Percentiles rank a stretch among this genome's conserved stretches.
Conservation (phyloP, 2,888 invertebrate species). For the Epistrophella euchroma region DNA sequence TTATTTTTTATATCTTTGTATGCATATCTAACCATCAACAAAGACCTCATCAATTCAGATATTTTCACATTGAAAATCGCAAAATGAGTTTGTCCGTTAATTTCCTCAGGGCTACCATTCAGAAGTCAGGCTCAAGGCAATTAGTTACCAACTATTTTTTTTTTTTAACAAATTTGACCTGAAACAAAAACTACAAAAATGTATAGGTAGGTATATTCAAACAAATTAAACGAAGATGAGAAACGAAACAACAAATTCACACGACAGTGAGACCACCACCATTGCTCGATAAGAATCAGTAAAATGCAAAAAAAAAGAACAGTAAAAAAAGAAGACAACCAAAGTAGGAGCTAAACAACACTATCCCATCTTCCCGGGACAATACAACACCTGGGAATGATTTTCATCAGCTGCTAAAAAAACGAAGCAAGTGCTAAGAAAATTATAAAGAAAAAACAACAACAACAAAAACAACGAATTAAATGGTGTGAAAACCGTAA, state of each 20-base stretch:
- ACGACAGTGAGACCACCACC: slow-evolving; percentile 68
- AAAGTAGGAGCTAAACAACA: slow-evolving; percentile 40
- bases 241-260: slow-evolving; percentile 61
- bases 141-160: slow-evolving; percentile 57
- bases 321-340: slow-evolving; percentile 31
- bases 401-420: slow-evolving; percentile 61
- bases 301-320: slow-evolving; percentile 7
- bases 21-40: slow-evolving; percentile 8
- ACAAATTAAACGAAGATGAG: slow-evolving; percentile 66
- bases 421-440: slow-evolving; percentile 24
- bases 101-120: slow-evolving; percentile 37
- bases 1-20: neutral
- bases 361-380: slow-evolving; percentile 32
- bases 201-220: slow-evolving; percentile 33
- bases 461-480: slow-evolving; percentile 30
- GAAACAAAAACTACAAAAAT: slow-evolving; percentile 29
- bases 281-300: slow-evolving; percentile 64
- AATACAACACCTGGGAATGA: slow-evolving; percentile 72
- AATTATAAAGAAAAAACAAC: neutral
- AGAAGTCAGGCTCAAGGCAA: slow-evolving; percentile 39
- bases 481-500: slow-evolving; percentile 74
- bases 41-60: slow-evolving; percentile 20
- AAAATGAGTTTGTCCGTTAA: slow-evolving; percentile 46
- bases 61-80: slow-evolving; percentile 28
- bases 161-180: slow-evolving; percentile 51